phyloP scores from a whole-genome alignment of 2,797 vertebrate genomes.

The Anisognathus igniventris region DNA sequence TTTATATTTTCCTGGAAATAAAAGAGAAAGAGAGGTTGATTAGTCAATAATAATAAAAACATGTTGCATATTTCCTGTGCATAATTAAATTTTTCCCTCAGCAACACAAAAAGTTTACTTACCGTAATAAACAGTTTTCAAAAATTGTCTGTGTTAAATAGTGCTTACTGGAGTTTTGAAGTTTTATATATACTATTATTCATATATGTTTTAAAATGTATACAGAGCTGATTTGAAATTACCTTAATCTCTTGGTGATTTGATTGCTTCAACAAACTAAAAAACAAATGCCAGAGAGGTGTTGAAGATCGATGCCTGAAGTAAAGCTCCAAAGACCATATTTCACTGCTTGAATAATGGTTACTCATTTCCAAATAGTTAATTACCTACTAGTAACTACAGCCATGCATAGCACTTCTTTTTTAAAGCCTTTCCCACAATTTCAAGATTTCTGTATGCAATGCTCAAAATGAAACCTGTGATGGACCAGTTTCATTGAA shows the following conservation, averaged over 20 bases:
- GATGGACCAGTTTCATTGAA: not conserved
- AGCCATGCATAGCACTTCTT: not conserved
- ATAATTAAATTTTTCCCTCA: not conserved
- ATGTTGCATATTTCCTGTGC: not conserved
- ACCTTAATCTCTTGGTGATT: not conserved
- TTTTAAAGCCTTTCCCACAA: not conserved
- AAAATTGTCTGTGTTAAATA: not conserved
- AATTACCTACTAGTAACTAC: not conserved
- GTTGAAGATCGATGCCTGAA: not conserved
- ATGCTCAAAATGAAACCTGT: not conserved
- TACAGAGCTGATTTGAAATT: not conserved
- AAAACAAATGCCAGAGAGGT: not conserved
- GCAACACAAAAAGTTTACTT: not conserved
- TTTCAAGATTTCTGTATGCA: not conserved
- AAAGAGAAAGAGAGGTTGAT: conserved; percentile 1
- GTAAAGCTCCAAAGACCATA: not conserved
- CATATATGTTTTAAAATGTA: not conserved
- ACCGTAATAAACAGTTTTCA: not conserved
- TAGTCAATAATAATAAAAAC: conserved; percentile 23
- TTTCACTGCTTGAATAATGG: not conserved
- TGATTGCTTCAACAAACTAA: not conserved
- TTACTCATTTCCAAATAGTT: not conserved
- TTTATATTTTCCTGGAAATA: conserved; percentile 89
- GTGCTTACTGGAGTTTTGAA: not conserved
- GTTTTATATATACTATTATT: not conserved